These are phyloP conservation scores for Oreochromis niloticus DNA, from an alignment of 2,113 vertebrate genomes.

Conservation along the genomic window DNA sequence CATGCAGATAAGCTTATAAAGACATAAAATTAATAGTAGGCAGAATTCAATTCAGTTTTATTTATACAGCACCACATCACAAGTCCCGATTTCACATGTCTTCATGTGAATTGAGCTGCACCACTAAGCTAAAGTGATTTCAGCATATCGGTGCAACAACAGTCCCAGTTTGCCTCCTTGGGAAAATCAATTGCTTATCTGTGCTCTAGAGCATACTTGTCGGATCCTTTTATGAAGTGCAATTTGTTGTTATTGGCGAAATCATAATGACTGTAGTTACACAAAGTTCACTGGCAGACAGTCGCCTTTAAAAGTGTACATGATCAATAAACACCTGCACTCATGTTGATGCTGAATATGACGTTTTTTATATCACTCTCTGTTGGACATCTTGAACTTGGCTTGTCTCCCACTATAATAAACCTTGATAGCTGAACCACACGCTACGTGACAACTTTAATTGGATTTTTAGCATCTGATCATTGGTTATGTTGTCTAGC, in stretches of 20 bases:
- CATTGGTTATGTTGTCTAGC: not conserved
- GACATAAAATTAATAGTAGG: not conserved
- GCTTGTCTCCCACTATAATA: not conserved
- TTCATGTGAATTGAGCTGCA: not conserved
- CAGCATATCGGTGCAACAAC: not conserved
- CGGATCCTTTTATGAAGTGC: not conserved
- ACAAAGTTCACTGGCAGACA: not conserved
- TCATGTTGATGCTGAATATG: not conserved
- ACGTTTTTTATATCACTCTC: not conserved
- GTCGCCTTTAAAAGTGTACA: not conserved
- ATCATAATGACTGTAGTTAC: not conserved
- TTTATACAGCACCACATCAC: not conserved
- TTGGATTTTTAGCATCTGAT: not conserved
- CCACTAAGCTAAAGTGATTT: not conserved
- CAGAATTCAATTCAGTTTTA: fast-evolving
- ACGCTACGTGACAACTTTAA: not conserved
- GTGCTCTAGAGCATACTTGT: not conserved
- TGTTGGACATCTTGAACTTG: not conserved
- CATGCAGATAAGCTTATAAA: not conserved
- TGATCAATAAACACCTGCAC: not conserved
- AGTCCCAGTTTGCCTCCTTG: not conserved
- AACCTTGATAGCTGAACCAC: not conserved
- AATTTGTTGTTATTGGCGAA: not conserved
- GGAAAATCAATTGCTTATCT: not conserved
- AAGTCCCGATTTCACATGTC: not conserved